Evolutionary conservation across 1,140 invertebrate species (phyloP).

Genomic region (Wasmannia auropunctata): DNA sequence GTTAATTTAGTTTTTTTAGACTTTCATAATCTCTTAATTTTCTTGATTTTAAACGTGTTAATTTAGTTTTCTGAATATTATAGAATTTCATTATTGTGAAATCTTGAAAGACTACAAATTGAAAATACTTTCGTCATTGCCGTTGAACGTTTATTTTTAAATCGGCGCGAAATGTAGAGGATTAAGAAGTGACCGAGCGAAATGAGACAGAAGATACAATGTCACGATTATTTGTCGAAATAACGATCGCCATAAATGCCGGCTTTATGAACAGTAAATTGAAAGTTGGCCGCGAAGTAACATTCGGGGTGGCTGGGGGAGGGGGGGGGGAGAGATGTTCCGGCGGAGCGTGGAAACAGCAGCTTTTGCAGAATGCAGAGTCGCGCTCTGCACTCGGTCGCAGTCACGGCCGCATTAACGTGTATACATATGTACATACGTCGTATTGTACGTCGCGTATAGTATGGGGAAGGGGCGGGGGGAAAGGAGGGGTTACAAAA

Average conservation of each 20-base stretch:
- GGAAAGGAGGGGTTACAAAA: no score
- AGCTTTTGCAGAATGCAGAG: conserved; percentile 10
- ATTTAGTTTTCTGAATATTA: no score
- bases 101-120: neutral
- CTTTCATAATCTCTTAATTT: no score
- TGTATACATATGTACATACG: neutral
- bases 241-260: neutral
- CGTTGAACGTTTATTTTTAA: neutral
- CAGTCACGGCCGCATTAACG: conserved; percentile 34
- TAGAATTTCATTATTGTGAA: neutral
- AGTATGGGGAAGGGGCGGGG: no score
- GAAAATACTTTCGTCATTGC: neutral
- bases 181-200: neutral
- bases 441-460: conserved; percentile 22
- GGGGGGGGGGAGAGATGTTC: no score
- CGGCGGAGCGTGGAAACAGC: neutral
- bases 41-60: no score
- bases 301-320: neutral
- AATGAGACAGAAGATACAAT: neutral
- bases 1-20: no score
- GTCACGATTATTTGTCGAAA: neutral
- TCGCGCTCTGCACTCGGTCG: conserved; percentile 6
- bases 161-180: neutral
- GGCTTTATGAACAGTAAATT: neutral
- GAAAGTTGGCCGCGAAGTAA: conserved; percentile 20